Conservation (phyloP, 1,140 invertebrate species). For the Pseudachorutes palmiensis region DNA sequence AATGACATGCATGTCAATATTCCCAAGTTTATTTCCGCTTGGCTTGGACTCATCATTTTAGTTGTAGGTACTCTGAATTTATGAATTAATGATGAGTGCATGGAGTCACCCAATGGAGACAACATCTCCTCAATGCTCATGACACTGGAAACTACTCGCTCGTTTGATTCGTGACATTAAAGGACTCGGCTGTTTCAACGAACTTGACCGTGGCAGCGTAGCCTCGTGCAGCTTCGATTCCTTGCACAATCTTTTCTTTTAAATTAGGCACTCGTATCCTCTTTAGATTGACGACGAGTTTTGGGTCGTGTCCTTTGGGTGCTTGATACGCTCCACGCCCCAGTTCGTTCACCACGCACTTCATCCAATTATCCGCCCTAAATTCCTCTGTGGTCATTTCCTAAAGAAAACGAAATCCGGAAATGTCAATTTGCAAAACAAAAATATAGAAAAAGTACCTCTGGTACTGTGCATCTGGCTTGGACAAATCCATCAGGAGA, state of each 20-base stretch:
- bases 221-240: constrained; percentile 17
- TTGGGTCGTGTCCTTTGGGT: constrained; percentile 49
- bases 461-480: constrained; percentile 55
- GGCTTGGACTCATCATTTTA: no score
- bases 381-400: constrained; percentile 47
- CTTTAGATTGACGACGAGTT: constrained; percentile 51
- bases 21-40: no score
- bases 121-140: not conserved
- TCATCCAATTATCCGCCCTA: constrained; percentile 55
- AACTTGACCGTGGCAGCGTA: constrained; percentile 4
- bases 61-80: no score
- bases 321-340: constrained; percentile 44
- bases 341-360: constrained; percentile 45
- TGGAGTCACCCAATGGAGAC: not conserved
- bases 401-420: constrained; percentile 40
- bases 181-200: not conserved
- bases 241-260: constrained; percentile 33
- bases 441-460: constrained; percentile 42
- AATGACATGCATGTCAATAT: no score
- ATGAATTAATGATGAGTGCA: no score
- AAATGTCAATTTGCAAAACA: constrained; percentile 14
- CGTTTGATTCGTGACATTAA: not conserved
- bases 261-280: constrained; percentile 46
- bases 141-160: constrained; percentile 5
- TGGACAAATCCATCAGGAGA: constrained; percentile 49